Conservation (phyloP, 2,888 invertebrate species). For the Rapana venosa region DNA sequence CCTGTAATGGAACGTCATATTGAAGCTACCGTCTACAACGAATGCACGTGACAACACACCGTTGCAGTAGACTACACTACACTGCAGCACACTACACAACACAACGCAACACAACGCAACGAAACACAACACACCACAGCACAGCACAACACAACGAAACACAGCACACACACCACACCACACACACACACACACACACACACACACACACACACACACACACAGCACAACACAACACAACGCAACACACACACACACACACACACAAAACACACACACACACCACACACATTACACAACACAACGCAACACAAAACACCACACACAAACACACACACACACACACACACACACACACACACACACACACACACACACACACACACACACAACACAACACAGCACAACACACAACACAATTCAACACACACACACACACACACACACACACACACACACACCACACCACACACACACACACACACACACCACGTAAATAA, state of each 20-base stretch:
- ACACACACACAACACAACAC: not conserved
- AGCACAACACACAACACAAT: too few relatives aligned
- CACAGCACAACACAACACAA: too few relatives aligned
- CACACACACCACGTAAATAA: too few relatives aligned
- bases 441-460: not conserved
- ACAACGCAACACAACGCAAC: too few relatives aligned
- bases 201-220: not conserved
- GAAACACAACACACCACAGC: not conserved
- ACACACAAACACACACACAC: slow-evolving; percentile 4
- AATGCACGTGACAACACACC: not conserved
- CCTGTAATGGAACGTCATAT: too few relatives aligned
- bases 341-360: slow-evolving; percentile 5
- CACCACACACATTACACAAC: too few relatives aligned
- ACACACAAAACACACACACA: not conserved
- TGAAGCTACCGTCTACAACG: too few relatives aligned
- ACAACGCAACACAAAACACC: not conserved
- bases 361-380: not conserved
- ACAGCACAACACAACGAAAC: not conserved
- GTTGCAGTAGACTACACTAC: not conserved
- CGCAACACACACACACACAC: too few relatives aligned
- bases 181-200: not conserved
- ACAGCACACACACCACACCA: slow-evolving; percentile 14
- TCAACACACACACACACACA: too few relatives aligned
- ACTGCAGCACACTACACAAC: not conserved
- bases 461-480: too few relatives aligned